Conservation (phyloP, 2,888 invertebrate species). For the Megastigmus dorsalis region DNA sequence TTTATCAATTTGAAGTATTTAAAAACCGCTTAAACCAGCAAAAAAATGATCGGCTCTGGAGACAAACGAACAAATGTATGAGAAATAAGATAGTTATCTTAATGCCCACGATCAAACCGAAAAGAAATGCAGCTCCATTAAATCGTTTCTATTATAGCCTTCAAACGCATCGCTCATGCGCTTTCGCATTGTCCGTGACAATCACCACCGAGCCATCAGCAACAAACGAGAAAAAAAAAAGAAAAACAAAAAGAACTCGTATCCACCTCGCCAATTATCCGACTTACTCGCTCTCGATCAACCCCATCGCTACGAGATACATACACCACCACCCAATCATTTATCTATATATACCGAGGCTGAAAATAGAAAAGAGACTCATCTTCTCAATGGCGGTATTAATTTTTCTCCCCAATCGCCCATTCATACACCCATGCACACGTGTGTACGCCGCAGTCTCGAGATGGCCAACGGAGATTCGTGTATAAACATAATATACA, state of each 20-base stretch:
- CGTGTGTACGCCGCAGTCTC: too few relatives aligned
- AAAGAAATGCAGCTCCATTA: too few relatives aligned
- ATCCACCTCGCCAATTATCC: conserved; percentile 35
- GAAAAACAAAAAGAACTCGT: not conserved
- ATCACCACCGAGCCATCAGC: conserved; percentile 9
- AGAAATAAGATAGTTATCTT: too few relatives aligned
- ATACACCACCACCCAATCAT: too few relatives aligned
- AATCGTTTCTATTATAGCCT: too few relatives aligned
- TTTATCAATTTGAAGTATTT: too few relatives aligned
- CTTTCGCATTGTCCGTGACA: not conserved
- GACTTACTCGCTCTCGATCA: conserved; percentile 5
- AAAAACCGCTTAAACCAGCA: too few relatives aligned
- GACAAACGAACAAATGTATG: too few relatives aligned
- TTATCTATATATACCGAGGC: conserved; percentile 3
- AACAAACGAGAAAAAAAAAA: not conserved
- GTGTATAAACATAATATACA: conserved; percentile 5
- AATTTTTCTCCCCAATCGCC: conserved; percentile 31
- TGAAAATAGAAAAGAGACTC: not conserved
- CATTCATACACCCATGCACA: too few relatives aligned
- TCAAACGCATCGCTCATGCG: too few relatives aligned
- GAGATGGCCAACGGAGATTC: conserved; percentile 39
- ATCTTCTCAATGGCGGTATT: conserved; percentile 15
- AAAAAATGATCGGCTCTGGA: too few relatives aligned
- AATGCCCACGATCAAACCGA: too few relatives aligned
- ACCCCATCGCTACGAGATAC: not conserved